phyloP scores from a whole-genome alignment of 2,113 vertebrate genomes.

The Lycaon pictus region DNA sequence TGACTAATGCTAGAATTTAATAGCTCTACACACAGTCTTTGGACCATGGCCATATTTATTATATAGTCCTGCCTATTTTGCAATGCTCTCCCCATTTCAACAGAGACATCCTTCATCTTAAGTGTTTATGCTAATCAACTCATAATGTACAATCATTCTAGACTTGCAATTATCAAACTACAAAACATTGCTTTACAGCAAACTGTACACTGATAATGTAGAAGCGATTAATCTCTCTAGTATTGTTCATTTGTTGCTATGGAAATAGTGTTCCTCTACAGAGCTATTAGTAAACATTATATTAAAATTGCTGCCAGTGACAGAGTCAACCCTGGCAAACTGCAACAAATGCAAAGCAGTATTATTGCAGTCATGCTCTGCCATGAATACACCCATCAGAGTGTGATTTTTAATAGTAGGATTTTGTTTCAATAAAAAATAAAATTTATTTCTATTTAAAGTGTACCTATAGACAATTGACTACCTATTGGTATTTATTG shows the following conservation, averaged over 20 bases:
- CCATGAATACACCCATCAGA: conserved; percentile 1
- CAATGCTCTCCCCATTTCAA: conserved; percentile 70
- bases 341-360: conserved; percentile 69
- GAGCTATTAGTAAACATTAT: conserved; percentile 85
- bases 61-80: conserved; percentile 60
- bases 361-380: conserved; percentile 68
- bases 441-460: conserved; percentile 3
- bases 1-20: conserved; percentile 56
- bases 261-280: conserved; percentile 83
- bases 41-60: conserved; percentile 73
- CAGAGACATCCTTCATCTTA: conserved; percentile 82
- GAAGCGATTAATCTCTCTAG: conserved; percentile 85
- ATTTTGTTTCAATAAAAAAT: conserved; percentile 40
- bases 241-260: conserved; percentile 89
- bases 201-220: conserved; percentile 85
- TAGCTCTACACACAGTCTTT: conserved; percentile 51
- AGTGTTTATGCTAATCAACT: conserved; percentile 87
- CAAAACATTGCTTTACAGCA: conserved; percentile 84
- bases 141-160: conserved; percentile 85
- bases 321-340: conserved; percentile 81
- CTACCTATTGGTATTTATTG: neutral
- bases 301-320: conserved; percentile 81
- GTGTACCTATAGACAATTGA: neutral
- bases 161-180: conserved; percentile 87
- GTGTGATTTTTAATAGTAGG: neutral